Percentiles rank a stretch among this genome's conserved stretches.
These are phyloP conservation scores for Abrostola triplasia DNA, from an alignment of 2,888 invertebrate species.

Conservation along the genomic window DNA sequence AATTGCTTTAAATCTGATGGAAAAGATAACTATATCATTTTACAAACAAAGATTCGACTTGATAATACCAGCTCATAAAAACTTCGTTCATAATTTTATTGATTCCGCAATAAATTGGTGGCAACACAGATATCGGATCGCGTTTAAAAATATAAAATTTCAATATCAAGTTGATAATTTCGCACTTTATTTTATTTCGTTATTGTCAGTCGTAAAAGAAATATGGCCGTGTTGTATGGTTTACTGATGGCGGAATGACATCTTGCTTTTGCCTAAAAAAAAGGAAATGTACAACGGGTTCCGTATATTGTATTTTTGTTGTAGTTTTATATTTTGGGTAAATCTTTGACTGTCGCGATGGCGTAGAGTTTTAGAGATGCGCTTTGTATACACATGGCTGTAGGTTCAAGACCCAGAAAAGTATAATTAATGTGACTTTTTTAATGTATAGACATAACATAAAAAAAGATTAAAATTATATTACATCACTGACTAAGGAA, in stretches of 20 bases:
- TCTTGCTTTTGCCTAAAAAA: constrained; percentile 28
- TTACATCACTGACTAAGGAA: too few species aligned
- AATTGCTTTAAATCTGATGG: background rate
- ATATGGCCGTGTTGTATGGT: constrained; percentile 35
- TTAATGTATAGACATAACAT: too few species aligned
- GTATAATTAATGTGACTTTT: too few species aligned
- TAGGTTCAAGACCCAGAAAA: too few species aligned
- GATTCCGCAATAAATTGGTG: constrained; percentile 33
- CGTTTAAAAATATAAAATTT: constrained; percentile 38
- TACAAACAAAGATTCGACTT: constrained; percentile 2
- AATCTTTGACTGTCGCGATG: background rate
- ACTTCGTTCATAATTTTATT: constrained; percentile 30
- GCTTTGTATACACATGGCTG: too few species aligned
- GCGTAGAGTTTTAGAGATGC: too few species aligned
- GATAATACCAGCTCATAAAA: constrained; percentile 35
- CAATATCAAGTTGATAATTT: constrained; percentile 18
- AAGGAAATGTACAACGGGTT: constrained; percentile 6
- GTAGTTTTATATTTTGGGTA: background rate
- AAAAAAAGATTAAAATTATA: too few species aligned
- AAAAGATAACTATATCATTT: background rate
- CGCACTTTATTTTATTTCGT: constrained; percentile 21
- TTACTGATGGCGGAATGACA: constrained; percentile 32
- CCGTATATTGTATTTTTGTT: constrained; percentile 2
- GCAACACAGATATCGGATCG: background rate
- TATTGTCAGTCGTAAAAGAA: constrained; percentile 22